Base-by-base conservation (phyloP, 1,140 invertebrate genomes). In the Drosophila insularis region DNA sequence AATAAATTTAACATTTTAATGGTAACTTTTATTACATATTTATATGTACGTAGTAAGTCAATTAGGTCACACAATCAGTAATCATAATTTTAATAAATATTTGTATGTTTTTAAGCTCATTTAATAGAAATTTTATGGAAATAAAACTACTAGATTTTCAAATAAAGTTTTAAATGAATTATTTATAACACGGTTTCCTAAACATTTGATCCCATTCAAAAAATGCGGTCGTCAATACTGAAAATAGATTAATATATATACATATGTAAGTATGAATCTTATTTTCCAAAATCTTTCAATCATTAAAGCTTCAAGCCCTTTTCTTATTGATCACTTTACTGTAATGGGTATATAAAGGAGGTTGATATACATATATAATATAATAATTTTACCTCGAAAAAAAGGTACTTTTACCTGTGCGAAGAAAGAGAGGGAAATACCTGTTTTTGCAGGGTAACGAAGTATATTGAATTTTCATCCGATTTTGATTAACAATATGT, bases 181-280 rank as follows among this genome's bases (percentile, higher is more conserved):
- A 58, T 35, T 58, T 58, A 6, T 17, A 58, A 7, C 55, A 58
- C 2, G 55, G 55, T 35, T 58, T 58, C 10, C 55, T 14, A 37
- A 58, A 58, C 55, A 58, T 58, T 35, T 58, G 55, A 19, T 58
- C 55, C n/a, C n/a, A 58, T 10, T 58, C 55, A 8, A 58, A 5
- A 8, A 58, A 35, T 14, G n/a, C 11, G 2, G 27, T 58, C 3
- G 55, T 58, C 10, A 58, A 2, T 17, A 58, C 55, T 58, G 17
- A 58, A 58, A 58, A 6, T n/a, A 35, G 17, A 35, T 10, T 11
- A 10, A 35, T 32, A 35, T 10, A 37, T 5, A n/a, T 55, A n/a
- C 0, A 31, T 31, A 6, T 31, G 5, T 55, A 4, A 4, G n/a
- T 13, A 13, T 13, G 8, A 37, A 6, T 27, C 4, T 37, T 13